phyloP scores from a whole-genome alignment of 2,113 vertebrate species.

The Pristiophorus japonicus region DNA sequence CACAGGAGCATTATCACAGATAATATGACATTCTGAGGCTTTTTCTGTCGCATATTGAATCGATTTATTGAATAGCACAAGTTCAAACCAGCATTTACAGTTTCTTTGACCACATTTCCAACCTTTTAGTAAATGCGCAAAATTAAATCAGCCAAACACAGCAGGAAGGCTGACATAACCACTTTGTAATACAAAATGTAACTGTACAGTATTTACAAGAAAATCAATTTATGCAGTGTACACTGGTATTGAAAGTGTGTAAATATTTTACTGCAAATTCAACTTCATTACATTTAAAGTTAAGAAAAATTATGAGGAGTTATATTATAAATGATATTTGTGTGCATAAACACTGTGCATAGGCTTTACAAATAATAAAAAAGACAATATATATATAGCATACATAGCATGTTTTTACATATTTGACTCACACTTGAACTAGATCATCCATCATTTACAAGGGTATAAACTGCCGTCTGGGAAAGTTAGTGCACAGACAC shows the following conservation, averaged over 20 bases:
- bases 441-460: neutral
- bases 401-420: neutral
- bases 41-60: no score
- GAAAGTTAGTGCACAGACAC: neutral
- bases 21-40: no score
- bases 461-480: neutral
- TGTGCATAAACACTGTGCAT: neutral
- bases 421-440: neutral
- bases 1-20: no score
- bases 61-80: no score
- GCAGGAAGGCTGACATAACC: neutral
- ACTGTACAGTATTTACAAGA: conserved; percentile 23
- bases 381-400: neutral
- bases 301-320: neutral
- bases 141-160: neutral
- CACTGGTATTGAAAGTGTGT: neutral
- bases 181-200: neutral
- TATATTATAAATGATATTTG: neutral
- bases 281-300: neutral
- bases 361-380: conserved; percentile 7
- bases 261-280: neutral
- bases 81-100: no score
- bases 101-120: no score
- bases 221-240: neutral
- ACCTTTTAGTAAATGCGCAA: neutral